Percentiles rank a stretch among this genome's conserved stretches.
phyloP scores from a whole-genome alignment of 2,888 invertebrate genomes.

The Meta bourneti region DNA sequence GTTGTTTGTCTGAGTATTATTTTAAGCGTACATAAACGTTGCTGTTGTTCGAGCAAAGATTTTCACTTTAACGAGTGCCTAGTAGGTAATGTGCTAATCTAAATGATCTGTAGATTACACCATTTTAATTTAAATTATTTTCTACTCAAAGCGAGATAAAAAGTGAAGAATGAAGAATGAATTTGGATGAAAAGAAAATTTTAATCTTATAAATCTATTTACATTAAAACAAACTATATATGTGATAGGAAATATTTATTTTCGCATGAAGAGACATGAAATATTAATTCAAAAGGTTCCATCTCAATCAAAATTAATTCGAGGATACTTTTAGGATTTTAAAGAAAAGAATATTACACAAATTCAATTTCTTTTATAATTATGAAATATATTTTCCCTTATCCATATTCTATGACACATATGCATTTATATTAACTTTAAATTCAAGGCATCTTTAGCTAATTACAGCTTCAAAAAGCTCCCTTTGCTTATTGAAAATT shows the following conservation, averaged over 20 bases:
- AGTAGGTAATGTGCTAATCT: no score
- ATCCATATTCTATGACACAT: background rate
- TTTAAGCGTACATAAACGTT: no score
- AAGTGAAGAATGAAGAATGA: no score
- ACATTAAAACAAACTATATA: background rate
- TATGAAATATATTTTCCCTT: background rate
- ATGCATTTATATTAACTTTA: background rate
- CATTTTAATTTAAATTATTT: no score
- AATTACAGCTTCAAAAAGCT: no score
- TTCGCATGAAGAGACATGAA: background rate
- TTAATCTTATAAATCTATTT: background rate
- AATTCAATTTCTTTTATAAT: background rate
- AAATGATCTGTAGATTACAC: no score
- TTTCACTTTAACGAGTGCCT: no score
- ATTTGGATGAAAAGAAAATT: no score
- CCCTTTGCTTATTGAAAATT: no score
- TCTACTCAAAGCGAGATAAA: no score
- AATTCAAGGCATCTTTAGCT: background rate
- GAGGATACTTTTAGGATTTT: background rate
- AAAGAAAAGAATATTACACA: background rate
- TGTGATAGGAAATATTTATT: background rate
- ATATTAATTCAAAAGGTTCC: background rate
- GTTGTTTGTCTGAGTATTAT: no score
- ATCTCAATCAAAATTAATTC: background rate
- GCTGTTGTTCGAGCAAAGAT: no score